Conservation (phyloP, 2,113 vertebrate genomes). For the Channa argus region DNA sequence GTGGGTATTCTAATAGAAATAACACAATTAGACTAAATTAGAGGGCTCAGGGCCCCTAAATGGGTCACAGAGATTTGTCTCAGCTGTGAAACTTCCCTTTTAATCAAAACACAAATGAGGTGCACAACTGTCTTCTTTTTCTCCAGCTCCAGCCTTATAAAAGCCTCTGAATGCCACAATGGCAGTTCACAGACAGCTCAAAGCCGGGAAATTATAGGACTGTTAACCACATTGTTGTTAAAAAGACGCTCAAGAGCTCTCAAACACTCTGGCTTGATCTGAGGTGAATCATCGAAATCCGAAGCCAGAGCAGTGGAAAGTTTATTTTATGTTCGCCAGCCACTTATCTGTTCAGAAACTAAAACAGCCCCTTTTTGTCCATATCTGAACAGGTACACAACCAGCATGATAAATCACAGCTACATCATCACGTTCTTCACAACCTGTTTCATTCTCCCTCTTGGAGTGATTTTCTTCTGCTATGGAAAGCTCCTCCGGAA, state of each 20-base stretch:
- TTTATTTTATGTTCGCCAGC: too few relatives aligned
- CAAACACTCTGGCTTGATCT: too few relatives aligned
- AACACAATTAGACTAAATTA: slow-evolving; percentile 45
- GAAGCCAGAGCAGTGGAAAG: too few relatives aligned
- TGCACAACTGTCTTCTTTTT: slow-evolving; percentile 28
- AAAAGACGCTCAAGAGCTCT: slow-evolving; percentile 13
- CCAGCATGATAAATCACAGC: slow-evolving; percentile 80
- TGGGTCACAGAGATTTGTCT: slow-evolving; percentile 49
- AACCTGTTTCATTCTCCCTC: slow-evolving; percentile 90
- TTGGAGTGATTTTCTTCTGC: slow-evolving; percentile 88
- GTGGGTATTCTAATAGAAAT: slow-evolving; percentile 44
- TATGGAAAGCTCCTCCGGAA: slow-evolving; percentile 90
- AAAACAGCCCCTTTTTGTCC: neutral
- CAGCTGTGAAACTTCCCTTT: slow-evolving; percentile 46
- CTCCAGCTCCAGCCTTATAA: slow-evolving; percentile 20
- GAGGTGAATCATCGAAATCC: too few relatives aligned
- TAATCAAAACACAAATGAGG: slow-evolving; percentile 38
- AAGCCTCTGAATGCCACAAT: slow-evolving; percentile 44
- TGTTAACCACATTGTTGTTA: slow-evolving; percentile 7
- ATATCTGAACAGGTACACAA: slow-evolving; percentile 85
- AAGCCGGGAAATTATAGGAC: slow-evolving; percentile 9
- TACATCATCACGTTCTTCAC: slow-evolving; percentile 89
- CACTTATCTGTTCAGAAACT: too few relatives aligned
- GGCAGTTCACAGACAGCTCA: slow-evolving; percentile 26
- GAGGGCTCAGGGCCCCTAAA: slow-evolving; percentile 16